Evolutionary conservation across 2,113 vertebrate species (phyloP).

Genomic region (Crotalus viridis): DNA sequence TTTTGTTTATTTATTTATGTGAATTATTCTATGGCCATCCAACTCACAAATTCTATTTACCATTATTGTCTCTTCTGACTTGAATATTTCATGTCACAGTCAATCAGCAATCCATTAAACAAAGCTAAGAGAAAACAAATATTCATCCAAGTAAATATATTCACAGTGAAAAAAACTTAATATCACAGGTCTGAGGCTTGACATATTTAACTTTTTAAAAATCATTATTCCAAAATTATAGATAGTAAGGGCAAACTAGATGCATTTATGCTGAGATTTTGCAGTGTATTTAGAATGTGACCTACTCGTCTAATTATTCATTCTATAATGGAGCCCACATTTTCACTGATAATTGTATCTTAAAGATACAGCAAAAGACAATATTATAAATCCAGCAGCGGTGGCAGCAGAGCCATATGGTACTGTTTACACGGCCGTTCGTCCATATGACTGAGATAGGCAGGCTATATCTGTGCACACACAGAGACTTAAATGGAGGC

Average conservation of each 20-base stretch:
- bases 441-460: no score
- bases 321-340: not conserved
- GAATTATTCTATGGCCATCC: not conserved
- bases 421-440: no score
- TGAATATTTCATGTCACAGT: slow-evolving; percentile 40
- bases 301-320: not conserved
- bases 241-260: slow-evolving; percentile 3
- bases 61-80: slow-evolving; percentile 28
- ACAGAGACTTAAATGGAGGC: no score
- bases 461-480: no score
- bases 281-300: slow-evolving; percentile 5
- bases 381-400: not conserved
- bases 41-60: slow-evolving; percentile 36
- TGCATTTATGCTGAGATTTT: not conserved
- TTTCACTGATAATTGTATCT: not conserved
- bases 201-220: slow-evolving; percentile 44
- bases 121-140: slow-evolving; percentile 40
- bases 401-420: no score
- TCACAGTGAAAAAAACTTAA: slow-evolving; percentile 28
- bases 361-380: not conserved
- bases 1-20: not conserved
- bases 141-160: slow-evolving; percentile 33
- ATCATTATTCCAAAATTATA: slow-evolving; percentile 23
- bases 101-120: slow-evolving; percentile 37
- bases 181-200: slow-evolving; percentile 25